Conservation (phyloP, 2,888 invertebrate species). For the Cylloceria caligata region DNA sequence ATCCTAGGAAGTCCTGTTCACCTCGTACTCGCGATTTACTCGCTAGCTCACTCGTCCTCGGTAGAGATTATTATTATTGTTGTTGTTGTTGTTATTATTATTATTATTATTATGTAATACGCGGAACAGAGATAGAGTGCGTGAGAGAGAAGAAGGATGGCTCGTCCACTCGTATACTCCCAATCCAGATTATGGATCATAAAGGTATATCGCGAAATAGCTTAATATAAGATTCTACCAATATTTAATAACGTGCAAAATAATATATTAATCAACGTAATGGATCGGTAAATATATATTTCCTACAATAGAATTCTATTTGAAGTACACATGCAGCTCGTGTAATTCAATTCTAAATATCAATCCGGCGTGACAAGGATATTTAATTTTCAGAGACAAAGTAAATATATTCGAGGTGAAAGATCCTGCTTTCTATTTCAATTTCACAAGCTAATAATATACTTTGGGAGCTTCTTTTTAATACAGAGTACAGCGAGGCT, state of each 20-base stretch:
- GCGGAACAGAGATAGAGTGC: constrained; percentile 41
- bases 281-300: constrained; percentile 21
- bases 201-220: constrained; percentile 39
- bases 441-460: constrained; percentile 13
- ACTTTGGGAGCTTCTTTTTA: not conserved
- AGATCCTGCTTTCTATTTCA: not conserved
- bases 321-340: no score
- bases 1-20: not conserved
- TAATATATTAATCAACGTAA: constrained; percentile 34
- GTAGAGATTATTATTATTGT: constrained; percentile 54
- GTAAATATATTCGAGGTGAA: not conserved
- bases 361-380: not conserved
- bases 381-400: not conserved
- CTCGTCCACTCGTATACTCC: not conserved
- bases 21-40: constrained; percentile 24
- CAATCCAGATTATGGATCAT: constrained; percentile 37
- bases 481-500: not conserved
- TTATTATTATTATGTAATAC: constrained; percentile 51
- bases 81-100: constrained; percentile 40
- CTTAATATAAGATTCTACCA: constrained; percentile 59
- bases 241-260: constrained; percentile 49
- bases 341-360: constrained; percentile 5
- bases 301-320: constrained; percentile 8
- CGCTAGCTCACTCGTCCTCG: constrained; percentile 33
- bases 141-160: not conserved